Evolutionary conservation across 2,888 invertebrate genomes (phyloP).

Genomic region (Nemoura dubitans): DNA sequence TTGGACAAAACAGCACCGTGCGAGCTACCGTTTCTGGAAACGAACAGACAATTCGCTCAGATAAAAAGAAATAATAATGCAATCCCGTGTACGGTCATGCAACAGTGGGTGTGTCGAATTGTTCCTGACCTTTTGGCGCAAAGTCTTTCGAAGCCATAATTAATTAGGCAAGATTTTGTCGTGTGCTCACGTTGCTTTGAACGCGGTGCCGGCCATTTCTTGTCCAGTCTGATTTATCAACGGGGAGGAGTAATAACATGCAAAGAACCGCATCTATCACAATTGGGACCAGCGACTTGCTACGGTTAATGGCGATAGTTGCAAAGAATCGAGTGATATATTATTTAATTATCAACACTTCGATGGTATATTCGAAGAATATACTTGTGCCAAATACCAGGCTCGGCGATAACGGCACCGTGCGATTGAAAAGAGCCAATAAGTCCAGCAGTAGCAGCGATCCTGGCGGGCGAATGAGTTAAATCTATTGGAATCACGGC

Average conservation of each 20-base stretch:
- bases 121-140: not conserved
- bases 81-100: not conserved
- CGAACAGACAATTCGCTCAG: not conserved
- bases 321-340: conserved; percentile 16
- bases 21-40: not conserved
- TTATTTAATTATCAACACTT: conserved; percentile 27
- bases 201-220: not conserved
- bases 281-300: not conserved
- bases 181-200: not conserved
- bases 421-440: not conserved
- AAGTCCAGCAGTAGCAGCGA: not conserved
- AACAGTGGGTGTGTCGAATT: not conserved
- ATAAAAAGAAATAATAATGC: not conserved
- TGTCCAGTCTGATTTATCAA: not conserved
- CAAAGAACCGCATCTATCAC: conserved; percentile 22
- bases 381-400: not conserved
- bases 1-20: not conserved
- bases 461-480: not conserved
- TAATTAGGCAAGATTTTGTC: not conserved
- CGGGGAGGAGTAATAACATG: conserved; percentile 29
- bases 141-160: not conserved
- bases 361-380: not conserved
- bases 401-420: not conserved
- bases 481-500: not conserved
- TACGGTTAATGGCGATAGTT: not conserved